A percentile compares a stretch with the other conserved stretches of the same genome.
phyloP scores from a whole-genome alignment of 2,888 invertebrate species.

The Penaeus monodon region DNA sequence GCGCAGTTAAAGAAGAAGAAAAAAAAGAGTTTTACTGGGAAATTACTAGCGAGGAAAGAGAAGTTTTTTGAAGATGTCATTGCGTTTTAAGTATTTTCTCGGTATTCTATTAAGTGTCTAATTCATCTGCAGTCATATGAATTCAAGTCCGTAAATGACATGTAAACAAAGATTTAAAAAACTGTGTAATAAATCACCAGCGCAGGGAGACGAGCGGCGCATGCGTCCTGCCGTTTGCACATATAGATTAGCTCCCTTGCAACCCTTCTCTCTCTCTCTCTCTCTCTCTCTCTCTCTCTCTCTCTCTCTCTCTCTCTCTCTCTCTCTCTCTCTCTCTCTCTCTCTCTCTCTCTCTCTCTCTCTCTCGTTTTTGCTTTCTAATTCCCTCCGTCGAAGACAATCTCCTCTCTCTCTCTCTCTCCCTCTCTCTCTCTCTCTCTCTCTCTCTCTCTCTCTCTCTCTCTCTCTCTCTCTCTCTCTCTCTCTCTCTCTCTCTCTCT shows the following conservation, averaged over 20 bases:
- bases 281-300: background rate
- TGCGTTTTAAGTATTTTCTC: too few relatives aligned
- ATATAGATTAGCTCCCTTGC: constrained; percentile 37
- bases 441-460: background rate
- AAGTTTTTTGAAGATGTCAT: too few relatives aligned
- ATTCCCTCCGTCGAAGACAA: background rate
- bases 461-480: constrained; percentile 5
- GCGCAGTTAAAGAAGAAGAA: too few relatives aligned
- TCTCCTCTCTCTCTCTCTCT: too few relatives aligned
- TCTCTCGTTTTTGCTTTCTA: background rate
- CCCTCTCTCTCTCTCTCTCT: background rate
- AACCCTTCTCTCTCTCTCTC: background rate
- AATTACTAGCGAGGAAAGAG: too few relatives aligned
- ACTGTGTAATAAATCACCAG: background rate
- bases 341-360: constrained; percentile 5
- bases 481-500: background rate
- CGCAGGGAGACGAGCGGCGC: constrained; percentile 3
- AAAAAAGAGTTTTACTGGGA: too few relatives aligned
- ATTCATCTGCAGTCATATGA: too few relatives aligned
- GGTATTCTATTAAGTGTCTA: too few relatives aligned
- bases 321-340: constrained; percentile 6
- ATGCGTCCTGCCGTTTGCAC: constrained; percentile 30
- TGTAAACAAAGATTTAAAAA: background rate
- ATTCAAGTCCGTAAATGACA: background rate
- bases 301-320: constrained; percentile 1